phyloP scores from a whole-genome alignment of 2,113 vertebrate species.

The Naja naja region DNA sequence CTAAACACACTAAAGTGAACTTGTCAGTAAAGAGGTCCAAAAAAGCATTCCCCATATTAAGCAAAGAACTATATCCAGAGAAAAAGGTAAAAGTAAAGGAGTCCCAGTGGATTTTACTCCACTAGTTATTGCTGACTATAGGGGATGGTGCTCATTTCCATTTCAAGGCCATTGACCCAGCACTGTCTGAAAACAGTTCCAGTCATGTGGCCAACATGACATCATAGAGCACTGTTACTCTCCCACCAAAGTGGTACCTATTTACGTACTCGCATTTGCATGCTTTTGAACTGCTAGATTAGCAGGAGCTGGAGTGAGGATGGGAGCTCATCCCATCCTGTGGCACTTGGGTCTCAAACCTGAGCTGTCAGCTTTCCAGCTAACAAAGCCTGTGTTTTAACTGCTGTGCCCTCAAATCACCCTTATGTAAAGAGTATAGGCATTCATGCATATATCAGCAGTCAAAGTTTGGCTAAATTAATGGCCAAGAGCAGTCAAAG shows the following conservation, averaged over 20 bases:
- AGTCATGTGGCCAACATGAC: neutral
- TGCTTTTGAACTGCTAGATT: neutral
- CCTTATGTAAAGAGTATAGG: neutral
- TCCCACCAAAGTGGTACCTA: neutral
- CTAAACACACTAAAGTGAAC: neutral
- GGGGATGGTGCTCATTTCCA: neutral
- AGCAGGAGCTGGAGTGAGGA: neutral
- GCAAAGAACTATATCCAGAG: neutral
- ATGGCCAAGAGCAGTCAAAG: neutral
- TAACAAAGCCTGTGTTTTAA: neutral
- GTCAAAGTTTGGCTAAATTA: neutral
- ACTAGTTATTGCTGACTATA: neutral
- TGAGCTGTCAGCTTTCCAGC: neutral
- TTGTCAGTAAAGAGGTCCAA: neutral
- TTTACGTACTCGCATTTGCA: neutral
- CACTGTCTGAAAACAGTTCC: neutral
- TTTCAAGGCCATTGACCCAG: neutral
- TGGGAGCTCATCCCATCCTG: neutral
- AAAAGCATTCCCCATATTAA: neutral
- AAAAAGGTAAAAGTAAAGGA: neutral
- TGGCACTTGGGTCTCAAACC: neutral
- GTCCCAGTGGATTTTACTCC: neutral
- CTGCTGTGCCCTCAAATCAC: neutral
- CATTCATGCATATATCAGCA: neutral
- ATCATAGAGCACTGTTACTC: neutral